Evolutionary conservation across 1,140 invertebrate species (phyloP).

Genomic region (Pseudomyrmex gracilis): DNA sequence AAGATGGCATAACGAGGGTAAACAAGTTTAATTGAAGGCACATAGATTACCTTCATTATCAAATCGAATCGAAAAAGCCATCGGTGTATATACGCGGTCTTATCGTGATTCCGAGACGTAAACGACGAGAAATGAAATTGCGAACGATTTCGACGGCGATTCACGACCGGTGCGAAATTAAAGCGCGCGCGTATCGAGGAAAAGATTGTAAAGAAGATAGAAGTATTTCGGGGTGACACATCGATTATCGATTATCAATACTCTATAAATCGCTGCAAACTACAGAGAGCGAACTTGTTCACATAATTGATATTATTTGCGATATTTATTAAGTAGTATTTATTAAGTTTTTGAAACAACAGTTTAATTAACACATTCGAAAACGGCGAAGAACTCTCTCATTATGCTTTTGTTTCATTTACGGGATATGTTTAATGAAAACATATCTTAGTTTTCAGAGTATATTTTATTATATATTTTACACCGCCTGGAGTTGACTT

Average conservation of each 20-base stretch:
- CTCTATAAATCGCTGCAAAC: not conserved
- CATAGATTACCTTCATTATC: slow-evolving; percentile 53
- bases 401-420: too few relatives aligned
- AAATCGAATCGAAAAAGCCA: slow-evolving; percentile 14
- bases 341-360: too few relatives aligned
- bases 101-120: not conserved
- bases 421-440: too few relatives aligned
- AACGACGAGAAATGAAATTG: not conserved
- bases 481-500: not conserved
- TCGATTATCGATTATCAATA: not conserved
- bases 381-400: too few relatives aligned
- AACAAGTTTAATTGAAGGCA: slow-evolving; percentile 58
- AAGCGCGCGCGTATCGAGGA: slow-evolving; percentile 1
- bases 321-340: not conserved
- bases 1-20: slow-evolving; percentile 50
- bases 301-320: not conserved
- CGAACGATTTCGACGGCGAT: slow-evolving; percentile 35
- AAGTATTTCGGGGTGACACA: not conserved
- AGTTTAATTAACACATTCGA: too few relatives aligned
- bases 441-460: too few relatives aligned
- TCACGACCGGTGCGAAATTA: slow-evolving; percentile 17
- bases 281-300: not conserved
- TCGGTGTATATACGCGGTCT: not conserved
- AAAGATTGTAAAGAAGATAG: not conserved
- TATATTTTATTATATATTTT: too few relatives aligned